Base-by-base conservation (phyloP, 2,888 invertebrate genomes). In the Agonopterix alstromeriana region DNA sequence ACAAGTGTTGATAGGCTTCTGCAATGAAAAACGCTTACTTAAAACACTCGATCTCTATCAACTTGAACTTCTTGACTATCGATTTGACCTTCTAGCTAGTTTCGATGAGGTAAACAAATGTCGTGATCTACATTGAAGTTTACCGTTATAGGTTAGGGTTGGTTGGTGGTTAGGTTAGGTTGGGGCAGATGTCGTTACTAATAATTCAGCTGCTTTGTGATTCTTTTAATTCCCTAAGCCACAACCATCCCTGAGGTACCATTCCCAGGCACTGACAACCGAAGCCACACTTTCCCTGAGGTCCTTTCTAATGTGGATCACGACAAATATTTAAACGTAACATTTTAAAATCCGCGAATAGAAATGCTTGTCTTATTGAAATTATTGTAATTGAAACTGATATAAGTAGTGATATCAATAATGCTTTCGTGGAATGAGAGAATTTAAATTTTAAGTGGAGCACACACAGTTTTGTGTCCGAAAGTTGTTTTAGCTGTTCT, bases 381-480 rank as follows among this genome's bases (percentile, higher is more conserved):
- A 27, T 11, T 11, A 42, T 51, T 45, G 27, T 27, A 27, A 27
- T 27, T 27, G 27, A 27, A 27, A 27, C 27, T 27, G 27, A 27
- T 27, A 27, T 27, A 27, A 27, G 27, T 27, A 27, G 27, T 27
- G 27, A 27, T 27, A 27, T 27, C 27, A 27, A 27, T 27, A 27
- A 27, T 27, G 27, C 27, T 27, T 27, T 27, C 27, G 27, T 42
- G 41, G 43, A 48, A 27, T 27, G 51, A 52, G 50, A 57, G 56
- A 54, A 52, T 58, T 45, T 53, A 61, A 56, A 58, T 49, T 56
- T 58, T 60, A 67, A 73, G 55, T 54, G 58, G 61, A 60, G 62
- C 82, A 76, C 71, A 76, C 64, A 60, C 58, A 61, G 56, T 71
- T 70, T 80, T 75, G 77, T 80, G 82, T 82, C 77, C 77, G 68